phyloP scores from a whole-genome alignment of 2,888 invertebrate species.

The Pyrgus malvae region DNA sequence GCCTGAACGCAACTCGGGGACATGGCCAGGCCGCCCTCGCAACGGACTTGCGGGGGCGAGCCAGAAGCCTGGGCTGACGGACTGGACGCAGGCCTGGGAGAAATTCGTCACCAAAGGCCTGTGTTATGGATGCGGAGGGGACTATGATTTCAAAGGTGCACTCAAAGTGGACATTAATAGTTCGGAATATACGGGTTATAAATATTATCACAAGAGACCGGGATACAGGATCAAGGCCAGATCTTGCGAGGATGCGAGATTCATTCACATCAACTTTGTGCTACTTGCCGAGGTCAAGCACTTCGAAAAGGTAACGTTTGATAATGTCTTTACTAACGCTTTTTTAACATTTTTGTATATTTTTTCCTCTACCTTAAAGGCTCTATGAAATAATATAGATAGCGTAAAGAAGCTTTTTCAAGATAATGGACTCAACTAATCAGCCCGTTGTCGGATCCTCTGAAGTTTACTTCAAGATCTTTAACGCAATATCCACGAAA shows the following conservation, averaged over 20 bases:
- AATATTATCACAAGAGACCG: constrained; percentile 63
- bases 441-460: background rate
- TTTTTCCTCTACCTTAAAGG: too few species aligned
- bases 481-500: constrained; percentile 1
- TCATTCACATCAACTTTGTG: constrained; percentile 84
- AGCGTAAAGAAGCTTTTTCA: background rate
- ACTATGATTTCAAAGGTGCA: constrained; percentile 69
- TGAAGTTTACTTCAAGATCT: constrained; percentile 13
- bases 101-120: constrained; percentile 65
- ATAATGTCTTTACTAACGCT: constrained; percentile 40
- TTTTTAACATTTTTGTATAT: too few species aligned
- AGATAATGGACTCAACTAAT: background rate
- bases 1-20: constrained; percentile 53
- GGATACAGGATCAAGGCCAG: constrained; percentile 65
- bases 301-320: constrained; percentile 88
- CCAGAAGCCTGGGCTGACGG: constrained; percentile 28
- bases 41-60: constrained; percentile 53
- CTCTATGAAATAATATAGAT: too few species aligned
- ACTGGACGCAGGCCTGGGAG: constrained; percentile 50
- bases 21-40: constrained; percentile 79
- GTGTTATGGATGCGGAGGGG: constrained; percentile 73
- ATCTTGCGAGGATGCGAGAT: constrained; percentile 83
- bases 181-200: constrained; percentile 79
- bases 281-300: constrained; percentile 83
- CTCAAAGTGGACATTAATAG: constrained; percentile 67